Evolutionary conservation across 2,888 invertebrate genomes (phyloP).

Genomic region (Alcis repandata): DNA sequence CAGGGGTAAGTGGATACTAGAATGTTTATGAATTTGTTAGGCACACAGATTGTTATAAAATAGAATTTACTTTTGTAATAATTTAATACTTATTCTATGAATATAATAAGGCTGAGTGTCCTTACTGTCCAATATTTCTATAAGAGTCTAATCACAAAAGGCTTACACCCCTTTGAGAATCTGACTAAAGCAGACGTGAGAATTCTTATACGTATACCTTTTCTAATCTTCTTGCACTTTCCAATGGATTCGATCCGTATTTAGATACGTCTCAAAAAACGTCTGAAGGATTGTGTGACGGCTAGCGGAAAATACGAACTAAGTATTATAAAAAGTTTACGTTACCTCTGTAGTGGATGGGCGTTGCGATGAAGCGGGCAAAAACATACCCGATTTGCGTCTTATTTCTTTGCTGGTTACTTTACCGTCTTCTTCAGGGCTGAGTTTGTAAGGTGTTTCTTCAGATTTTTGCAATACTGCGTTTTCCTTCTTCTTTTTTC

Average conservation of each 20-base stretch:
- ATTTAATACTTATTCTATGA: too few relatives aligned
- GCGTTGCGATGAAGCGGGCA: background rate
- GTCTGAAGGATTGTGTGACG: slow-evolving; percentile 54
- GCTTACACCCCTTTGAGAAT: slow-evolving; percentile 66
- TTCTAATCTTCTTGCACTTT: slow-evolving; percentile 70
- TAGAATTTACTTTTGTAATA: too few relatives aligned
- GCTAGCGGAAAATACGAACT: slow-evolving; percentile 62
- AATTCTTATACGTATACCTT: slow-evolving; percentile 57
- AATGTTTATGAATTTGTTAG: too few relatives aligned
- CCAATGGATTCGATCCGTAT: slow-evolving; percentile 70
- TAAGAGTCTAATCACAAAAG: slow-evolving; percentile 58
- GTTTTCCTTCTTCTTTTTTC: background rate
- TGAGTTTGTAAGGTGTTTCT: background rate
- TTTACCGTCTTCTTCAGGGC: slow-evolving; percentile 4
- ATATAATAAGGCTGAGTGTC: background rate
- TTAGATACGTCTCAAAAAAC: slow-evolving; percentile 69
- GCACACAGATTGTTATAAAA: too few relatives aligned
- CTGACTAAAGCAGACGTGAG: slow-evolving; percentile 65
- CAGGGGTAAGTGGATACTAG: too few relatives aligned
- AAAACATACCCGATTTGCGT: slow-evolving; percentile 29
- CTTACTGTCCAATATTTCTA: slow-evolving; percentile 18
- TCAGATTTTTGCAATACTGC: background rate
- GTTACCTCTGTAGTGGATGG: slow-evolving; percentile 27
- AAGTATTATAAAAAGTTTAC: slow-evolving; percentile 39
- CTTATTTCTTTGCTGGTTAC: slow-evolving; percentile 30